Evolutionary conservation across 2,888 invertebrate species (phyloP), one percentile per base, ranked within the genome.

Genomic region (Lymantria monacha): DNA sequence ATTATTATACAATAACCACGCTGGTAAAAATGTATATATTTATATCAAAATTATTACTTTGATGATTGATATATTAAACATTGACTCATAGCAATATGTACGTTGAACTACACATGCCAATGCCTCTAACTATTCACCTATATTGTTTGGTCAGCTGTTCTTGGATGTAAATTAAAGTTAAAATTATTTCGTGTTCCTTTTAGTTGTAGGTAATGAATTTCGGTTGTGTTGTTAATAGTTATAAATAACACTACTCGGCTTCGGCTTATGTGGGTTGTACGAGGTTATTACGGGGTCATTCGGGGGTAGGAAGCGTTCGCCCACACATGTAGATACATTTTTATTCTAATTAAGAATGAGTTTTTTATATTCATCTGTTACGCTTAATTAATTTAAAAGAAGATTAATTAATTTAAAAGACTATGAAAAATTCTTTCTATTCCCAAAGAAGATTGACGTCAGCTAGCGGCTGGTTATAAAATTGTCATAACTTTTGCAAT

Each of bases 121-220:
- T 15, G n/a, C 40, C 43, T 43, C 36, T 15, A 45, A 51, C 44
- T 41, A 50, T 45, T 14, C 43, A 49, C 44, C 41, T 48, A 51
- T n/a, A 46, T 51, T 51, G 49, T 59, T 53, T 48, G 44, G 36
- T 53, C 61, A 64, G 53, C 44, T 50, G 61, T 38, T 57, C 11
- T 13, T 10, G n/a, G 31, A 49, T 51, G 37, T 38, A 42, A 53
- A 58, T 55, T 13, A 48, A 46, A 42, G 38, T 44, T 46, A 53
- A 48, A 52, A 49, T 30, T 31, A 10, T 36, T 36, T 11, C 49
- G 46, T 12, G 43, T 13, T 15, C 5, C 22, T 22, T 51, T 38
- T 40, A 36, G 44, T 40, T 22, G 22, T 22, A 22, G 22, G n/a
- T 10, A 51, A 36, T 48, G 9, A 38, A 43, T 43, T 49, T 37